These are phyloP conservation scores for Neosilurus hyrtlii DNA, from an alignment of 2,797 vertebrate genomes.

Conservation along the genomic window DNA sequence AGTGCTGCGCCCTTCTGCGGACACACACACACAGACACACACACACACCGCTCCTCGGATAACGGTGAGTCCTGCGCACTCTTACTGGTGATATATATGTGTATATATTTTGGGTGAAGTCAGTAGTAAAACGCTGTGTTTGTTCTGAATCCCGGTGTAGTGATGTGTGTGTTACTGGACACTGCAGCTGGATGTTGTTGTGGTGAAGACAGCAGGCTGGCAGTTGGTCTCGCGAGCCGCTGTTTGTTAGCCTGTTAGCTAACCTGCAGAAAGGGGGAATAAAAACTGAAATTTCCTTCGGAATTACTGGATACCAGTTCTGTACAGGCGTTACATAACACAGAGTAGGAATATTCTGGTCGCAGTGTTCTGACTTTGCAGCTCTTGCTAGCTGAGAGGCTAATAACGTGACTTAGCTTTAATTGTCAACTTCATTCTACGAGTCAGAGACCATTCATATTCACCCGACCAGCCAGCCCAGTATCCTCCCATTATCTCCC, in stretches of 20 bases:
- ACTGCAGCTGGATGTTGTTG: constrained; percentile 31
- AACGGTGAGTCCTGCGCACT: constrained; percentile 38
- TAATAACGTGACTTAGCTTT: neutral
- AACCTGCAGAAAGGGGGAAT: constrained; percentile 16
- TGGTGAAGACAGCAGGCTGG: constrained; percentile 44
- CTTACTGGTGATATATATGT: neutral
- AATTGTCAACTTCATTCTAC: constrained; percentile 13
- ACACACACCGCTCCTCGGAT: constrained; percentile 10
- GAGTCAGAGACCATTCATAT: neutral
- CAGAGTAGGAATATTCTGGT: neutral
- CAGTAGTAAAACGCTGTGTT: neutral
- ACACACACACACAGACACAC: constrained; percentile 10
- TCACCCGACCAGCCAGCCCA: neutral
- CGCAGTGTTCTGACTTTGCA: neutral
- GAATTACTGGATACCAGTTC: neutral
- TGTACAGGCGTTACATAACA: neutral
- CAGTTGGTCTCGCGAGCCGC: constrained; percentile 40
- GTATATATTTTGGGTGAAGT: neutral
- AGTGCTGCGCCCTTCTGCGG: constrained; percentile 54
- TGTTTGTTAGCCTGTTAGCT: constrained; percentile 46
- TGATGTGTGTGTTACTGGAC: neutral
- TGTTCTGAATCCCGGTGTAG: neutral
- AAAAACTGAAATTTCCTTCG: neutral
- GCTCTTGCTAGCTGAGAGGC: neutral
- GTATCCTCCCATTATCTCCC: neutral